Conservation (phyloP, 2,113 vertebrate species). For the Tetrao urogallus region DNA sequence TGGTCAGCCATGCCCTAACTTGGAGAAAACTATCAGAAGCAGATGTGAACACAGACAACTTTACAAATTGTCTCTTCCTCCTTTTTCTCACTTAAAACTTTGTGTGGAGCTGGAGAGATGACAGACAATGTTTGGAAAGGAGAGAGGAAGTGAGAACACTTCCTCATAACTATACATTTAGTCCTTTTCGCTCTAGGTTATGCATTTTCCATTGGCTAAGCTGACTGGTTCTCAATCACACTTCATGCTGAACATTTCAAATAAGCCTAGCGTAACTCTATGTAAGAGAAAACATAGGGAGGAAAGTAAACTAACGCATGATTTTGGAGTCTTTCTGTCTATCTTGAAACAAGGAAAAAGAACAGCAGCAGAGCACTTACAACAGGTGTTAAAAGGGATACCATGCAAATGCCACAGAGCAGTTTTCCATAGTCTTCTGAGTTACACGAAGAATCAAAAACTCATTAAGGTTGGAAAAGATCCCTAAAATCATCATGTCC, state of each 20-base stretch:
- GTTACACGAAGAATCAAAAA: neutral
- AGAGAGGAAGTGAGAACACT: neutral
- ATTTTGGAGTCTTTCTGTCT: neutral
- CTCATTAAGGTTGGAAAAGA: too few relatives aligned
- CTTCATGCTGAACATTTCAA: neutral
- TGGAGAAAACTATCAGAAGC: neutral
- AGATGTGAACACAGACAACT: neutral
- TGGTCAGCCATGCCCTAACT: accelerated
- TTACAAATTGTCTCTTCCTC: neutral
- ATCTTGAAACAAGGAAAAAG: neutral
- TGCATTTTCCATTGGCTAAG: neutral
- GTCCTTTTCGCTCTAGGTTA: neutral
- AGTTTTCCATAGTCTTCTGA: neutral
- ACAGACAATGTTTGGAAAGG: neutral
- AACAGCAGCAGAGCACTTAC: neutral
- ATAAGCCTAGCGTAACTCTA: neutral
- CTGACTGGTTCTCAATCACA: neutral
- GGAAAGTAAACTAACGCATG: neutral
- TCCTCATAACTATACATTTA: neutral
- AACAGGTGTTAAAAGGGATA: neutral
- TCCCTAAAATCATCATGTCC: too few relatives aligned
- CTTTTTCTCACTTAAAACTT: neutral
- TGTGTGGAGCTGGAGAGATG: neutral
- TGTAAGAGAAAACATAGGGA: neutral
- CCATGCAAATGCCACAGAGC: accelerated